Evolutionary conservation across 2,113 vertebrate species (phyloP).

Genomic region (Origma solitaria): DNA sequence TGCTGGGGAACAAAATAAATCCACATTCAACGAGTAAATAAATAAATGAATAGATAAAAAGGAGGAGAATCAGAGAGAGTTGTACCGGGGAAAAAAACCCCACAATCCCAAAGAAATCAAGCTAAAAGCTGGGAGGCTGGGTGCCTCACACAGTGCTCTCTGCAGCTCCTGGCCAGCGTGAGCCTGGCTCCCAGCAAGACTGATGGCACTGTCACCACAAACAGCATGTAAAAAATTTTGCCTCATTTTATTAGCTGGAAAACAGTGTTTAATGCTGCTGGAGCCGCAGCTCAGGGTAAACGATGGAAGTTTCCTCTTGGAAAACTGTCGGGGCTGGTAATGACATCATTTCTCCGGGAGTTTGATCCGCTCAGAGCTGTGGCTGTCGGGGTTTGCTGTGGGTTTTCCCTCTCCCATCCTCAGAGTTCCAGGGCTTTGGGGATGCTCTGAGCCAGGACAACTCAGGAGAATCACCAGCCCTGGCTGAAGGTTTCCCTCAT

Average conservation of each 20-base stretch:
- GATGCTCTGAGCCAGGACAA: not conserved
- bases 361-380: not conserved
- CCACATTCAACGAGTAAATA: conserved; percentile 30
- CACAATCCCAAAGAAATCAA: not conserved
- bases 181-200: not conserved
- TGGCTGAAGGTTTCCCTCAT: not conserved
- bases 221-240: conserved; percentile 39
- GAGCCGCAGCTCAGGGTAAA: conserved; percentile 14
- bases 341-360: conserved; percentile 17
- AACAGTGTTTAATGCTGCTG: conserved; percentile 41
- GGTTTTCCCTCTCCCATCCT: not conserved
- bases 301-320: conserved; percentile 29
- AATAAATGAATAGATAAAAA: conserved; percentile 19
- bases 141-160: not conserved
- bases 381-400: not conserved
- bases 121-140: not conserved
- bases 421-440: not conserved
- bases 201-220: conserved; percentile 43
- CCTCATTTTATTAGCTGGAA: conserved; percentile 37
- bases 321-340: not conserved
- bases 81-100: not conserved
- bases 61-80: not conserved
- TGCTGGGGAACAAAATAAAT: conserved; percentile 41
- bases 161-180: not conserved
- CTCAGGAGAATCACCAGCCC: not conserved